Percentiles rank a stretch among this genome's conserved stretches.
Evolutionary conservation across 1,140 invertebrate species (phyloP).

Genomic region (Drosophila auraria): DNA sequence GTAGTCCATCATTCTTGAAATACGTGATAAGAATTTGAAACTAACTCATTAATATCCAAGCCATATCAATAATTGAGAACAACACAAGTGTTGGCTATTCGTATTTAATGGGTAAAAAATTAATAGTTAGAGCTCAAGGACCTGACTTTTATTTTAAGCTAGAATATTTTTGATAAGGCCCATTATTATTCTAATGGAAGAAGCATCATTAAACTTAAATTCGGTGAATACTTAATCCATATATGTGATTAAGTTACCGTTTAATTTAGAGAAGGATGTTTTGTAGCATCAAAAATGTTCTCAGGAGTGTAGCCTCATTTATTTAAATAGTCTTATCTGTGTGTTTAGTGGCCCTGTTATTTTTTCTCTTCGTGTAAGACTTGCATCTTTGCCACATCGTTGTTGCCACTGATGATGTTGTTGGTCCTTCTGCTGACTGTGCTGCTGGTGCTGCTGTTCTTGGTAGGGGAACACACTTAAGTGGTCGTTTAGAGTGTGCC

Average conservation of each 20-base stretch:
- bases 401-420: conserved; percentile 51
- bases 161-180: too few species aligned
- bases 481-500: conserved; percentile 76
- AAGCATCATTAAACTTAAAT: too few species aligned
- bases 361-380: conserved; percentile 16
- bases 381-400: conserved; percentile 57
- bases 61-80: conserved; percentile 7
- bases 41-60: conserved; percentile 7
- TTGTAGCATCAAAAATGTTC: background rate
- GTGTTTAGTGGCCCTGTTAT: background rate
- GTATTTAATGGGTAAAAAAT: background rate
- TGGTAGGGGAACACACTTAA: conserved; percentile 75
- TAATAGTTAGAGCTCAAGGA: background rate
- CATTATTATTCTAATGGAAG: too few species aligned
- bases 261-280: background rate
- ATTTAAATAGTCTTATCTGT: background rate
- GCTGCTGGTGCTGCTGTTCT: conserved; percentile 29
- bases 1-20: conserved; percentile 15
- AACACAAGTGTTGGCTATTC: background rate
- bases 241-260: too few species aligned
- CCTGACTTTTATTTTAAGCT: too few species aligned
- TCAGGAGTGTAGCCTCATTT: too few species aligned
- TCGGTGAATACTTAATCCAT: too few species aligned
- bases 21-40: conserved; percentile 12
- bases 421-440: conserved; percentile 24